Evolutionary conservation across 2,888 invertebrate species (phyloP), one percentile per base, ranked within the genome.

Genomic region (Thera britannica): DNA sequence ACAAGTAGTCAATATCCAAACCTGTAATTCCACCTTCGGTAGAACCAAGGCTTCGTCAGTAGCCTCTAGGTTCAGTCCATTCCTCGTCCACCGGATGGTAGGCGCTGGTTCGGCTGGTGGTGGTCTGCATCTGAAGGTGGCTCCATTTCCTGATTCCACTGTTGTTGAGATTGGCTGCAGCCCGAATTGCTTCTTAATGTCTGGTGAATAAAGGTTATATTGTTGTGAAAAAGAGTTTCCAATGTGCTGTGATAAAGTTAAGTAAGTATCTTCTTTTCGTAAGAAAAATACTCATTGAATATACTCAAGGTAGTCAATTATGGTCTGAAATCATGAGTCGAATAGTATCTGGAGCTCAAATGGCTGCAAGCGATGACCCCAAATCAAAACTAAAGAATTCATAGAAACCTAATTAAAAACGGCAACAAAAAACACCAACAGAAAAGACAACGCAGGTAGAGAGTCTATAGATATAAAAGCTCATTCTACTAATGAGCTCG

Each of bases 21-120:
- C 95, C 85, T 95, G 95, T 48, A 98, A 95, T 62, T 97, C 95
- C 56, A 98, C 98, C 88, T 97, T 97, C 60, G 97, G 97, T 61
- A 98, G 95, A 52, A 98, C 95, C 71, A 98, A 95, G 77, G 96
- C 97, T 51, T 97, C 97, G 80, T 97, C 97, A 74, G 95, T 96
- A 54, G 97, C 96, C 72, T 97, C 96, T 75, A 98, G 91, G 11
- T 95, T 94, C 49, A 95, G 94, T 64, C 96, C 96, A 81, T 97
- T 97, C 76, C 97, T 95, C 44, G 96, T 94, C 98, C 98, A 98
- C 81, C 95, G 96, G 70, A 98, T 96, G 79, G 96, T 95, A 2
- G 98, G 98, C 4, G 96, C 95, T 1, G 98, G 99, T 58, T 97
- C 96, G 3, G 98, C 98, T 41, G 95, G 95, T 2, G 99, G 99